Base-by-base conservation (phyloP, 2,888 invertebrate species). In the Liodrosophila aerea region DNA sequence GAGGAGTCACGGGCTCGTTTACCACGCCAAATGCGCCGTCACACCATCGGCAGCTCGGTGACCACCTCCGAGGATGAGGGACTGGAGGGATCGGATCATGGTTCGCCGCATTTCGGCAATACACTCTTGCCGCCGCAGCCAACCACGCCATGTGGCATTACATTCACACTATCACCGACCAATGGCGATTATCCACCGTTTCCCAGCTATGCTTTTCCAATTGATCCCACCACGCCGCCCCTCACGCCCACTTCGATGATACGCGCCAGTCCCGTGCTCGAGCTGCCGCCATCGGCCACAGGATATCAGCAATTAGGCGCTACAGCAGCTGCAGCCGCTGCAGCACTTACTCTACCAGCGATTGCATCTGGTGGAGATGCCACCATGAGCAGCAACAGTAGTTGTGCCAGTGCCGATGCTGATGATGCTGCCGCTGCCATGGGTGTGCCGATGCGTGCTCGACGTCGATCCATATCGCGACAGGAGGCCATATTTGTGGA, bases 401-500 rank as follows among this genome's bases (percentile, higher is more conserved):
- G 7, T 4, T 47, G 54, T 43, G 22, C 51, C 15, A 52, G 54
- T 8, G 70, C 66, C 43, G 73, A 76, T 47, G 72, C 68, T 8
- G 76, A 75, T 5, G 86, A 88, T 33, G 85, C 88, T 22, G 67
- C 73, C 3, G 62, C 77, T 0, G 84, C 81, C 7, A 73, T 84
- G 63, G 77, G 80, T 0, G 16, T 76, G 9, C 73, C 78, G 7
- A 56, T 85, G 59, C 91, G 92, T 0, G 91, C 91, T 59, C 91
- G 95, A 47, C 92, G 95, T 68, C 93, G 94, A 59, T 95, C 95
- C 5, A 94, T 95, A 81, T 94, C 94, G 53, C 92, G 96, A 12
- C 96, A 96, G 88, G 95, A 95, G 89, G 96, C 96, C 0, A 93
- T 96, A 82, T 94, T 95, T 77, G 94, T 94, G 30, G 94, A 94